Evolutionary conservation across 1,140 invertebrate species (phyloP), one percentile per base, ranked within the genome.

Genomic region (Drosophila eugracilis): DNA sequence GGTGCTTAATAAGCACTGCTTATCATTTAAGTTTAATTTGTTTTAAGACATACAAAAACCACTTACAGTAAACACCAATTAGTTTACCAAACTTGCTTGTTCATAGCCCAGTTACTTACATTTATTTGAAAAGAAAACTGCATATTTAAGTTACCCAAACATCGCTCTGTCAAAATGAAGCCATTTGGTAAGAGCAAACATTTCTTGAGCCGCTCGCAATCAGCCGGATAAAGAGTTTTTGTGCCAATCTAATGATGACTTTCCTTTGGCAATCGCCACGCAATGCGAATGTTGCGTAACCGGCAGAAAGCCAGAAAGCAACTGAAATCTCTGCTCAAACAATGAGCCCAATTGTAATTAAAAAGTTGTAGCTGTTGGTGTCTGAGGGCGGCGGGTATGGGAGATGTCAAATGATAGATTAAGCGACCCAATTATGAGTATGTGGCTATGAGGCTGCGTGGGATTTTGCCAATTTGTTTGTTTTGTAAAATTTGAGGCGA

Each of bases 321-420:
- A n/a, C n/a, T n/a, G n/a, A n/a, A 28, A 52, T 57, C 45, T 52
- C 49, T 36, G 39, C 30, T 71, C 45, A 45, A 74, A 74, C 80
- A 85, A 85, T 85, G 66, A 62, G 77, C 32, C 53, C 53, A 69
- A 85, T 69, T 58, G 73, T 85, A 86, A 85, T 85, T 85, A 85
- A 85, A 85, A 85, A 85, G 55, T 62, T 78, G n/a, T n/a, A n/a
- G n/a, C n/a, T n/a, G n/a, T n/a, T n/a, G n/a, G n/a, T n/a, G 72
- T 55, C 32, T 14, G 36, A 15, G 55, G 69, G 52, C 60, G 69
- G 45, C 41, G 62, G 72, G 57, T 74, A 78, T 52, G 30, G 47
- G 37, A 69, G 78, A 84, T 84, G 76, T 77, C 77, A 85, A 78
- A 60, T 80, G 73, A 55, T 73, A 79, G 79, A 84, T 84, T 84